These are phyloP conservation scores for Himalopsyche tibetana DNA, from an alignment of 2,888 invertebrate species.

Conservation along the genomic window DNA sequence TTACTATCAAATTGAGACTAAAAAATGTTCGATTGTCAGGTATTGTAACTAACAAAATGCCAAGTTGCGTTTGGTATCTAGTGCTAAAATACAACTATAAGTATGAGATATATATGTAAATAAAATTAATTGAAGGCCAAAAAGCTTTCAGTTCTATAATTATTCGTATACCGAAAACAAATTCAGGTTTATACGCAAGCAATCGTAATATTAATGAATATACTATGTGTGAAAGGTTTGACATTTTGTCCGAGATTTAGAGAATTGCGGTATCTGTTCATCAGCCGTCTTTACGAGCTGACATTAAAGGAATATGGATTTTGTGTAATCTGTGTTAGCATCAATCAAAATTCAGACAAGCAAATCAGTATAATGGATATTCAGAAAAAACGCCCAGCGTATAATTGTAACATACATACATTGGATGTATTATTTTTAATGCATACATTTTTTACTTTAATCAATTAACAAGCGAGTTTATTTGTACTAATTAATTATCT, in stretches of 20 bases:
- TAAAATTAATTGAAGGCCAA: conserved; percentile 7
- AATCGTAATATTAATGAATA: neutral
- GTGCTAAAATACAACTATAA: neutral
- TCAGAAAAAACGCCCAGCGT: neutral
- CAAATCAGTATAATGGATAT: conserved; percentile 8
- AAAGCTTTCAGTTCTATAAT: conserved; percentile 12
- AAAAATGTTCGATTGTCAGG: too few species aligned
- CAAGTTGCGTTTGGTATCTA: neutral
- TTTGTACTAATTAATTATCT: neutral
- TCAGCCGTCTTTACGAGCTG: neutral
- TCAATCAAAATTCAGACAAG: conserved; percentile 23
- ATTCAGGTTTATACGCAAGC: neutral
- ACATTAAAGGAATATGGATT: neutral
- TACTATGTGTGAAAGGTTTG: conserved; percentile 12
- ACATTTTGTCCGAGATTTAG: conserved; percentile 1
- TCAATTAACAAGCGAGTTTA: neutral
- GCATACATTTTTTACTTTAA: neutral
- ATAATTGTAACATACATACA: conserved; percentile 7
- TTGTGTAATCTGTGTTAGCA: neutral
- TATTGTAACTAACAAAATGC: too few species aligned
- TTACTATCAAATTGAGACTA: too few species aligned
- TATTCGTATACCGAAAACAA: neutral
- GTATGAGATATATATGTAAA: neutral
- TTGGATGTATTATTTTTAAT: neutral
- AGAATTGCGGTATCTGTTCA: neutral